Evolutionary conservation across 2,888 invertebrate genomes (phyloP), one percentile per base, ranked within the genome.

Genomic region (Noctua pronuba): DNA sequence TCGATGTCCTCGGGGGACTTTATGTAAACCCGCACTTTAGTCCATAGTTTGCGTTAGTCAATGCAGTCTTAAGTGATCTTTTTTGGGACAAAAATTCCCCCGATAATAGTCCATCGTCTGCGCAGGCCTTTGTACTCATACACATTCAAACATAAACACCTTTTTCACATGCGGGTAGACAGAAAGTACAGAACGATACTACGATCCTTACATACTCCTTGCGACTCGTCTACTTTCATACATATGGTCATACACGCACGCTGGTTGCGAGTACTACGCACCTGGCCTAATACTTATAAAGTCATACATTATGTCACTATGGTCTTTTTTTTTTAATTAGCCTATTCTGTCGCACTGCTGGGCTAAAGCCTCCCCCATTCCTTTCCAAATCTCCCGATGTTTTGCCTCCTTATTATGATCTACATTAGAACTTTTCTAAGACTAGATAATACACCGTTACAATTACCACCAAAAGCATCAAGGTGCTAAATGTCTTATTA

Each of bases 401-500:
- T n/a, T n/a, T n/a, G n/a, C n/a, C n/a, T n/a, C n/a, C n/a, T n/a
- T n/a, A n/a, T n/a, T n/a, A n/a, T 60, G 46, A 46, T 31, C 68
- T 28, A 58, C 38, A 58, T 28, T 31, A 31, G 16, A 31, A 68
- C 28, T 4, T 24, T 24, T n/a, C n/a, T 31, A 41, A 71, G 55
- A 35, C 58, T 7, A 46, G 18, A 60, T 31, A 28, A 62, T n/a
- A 77, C 18, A 24, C 28, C 18, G 52, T 28, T 21, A 28, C 24
- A 18, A 75, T 49, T 13, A 1, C 1, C 67, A 41, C 44, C 8
- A 41, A 81, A 41, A 66, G 10, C 55, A 18, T 24, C 28, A 75
- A 41, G 24, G 35, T 38, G 49, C 58, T 52, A 73, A 79, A 62
- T 46, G 2, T 68, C 35, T 10, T 58, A 80, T 41, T 79, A 80